phyloP scores from a whole-genome alignment of 2,797 vertebrate genomes.

The Gadopsis marmoratus region DNA sequence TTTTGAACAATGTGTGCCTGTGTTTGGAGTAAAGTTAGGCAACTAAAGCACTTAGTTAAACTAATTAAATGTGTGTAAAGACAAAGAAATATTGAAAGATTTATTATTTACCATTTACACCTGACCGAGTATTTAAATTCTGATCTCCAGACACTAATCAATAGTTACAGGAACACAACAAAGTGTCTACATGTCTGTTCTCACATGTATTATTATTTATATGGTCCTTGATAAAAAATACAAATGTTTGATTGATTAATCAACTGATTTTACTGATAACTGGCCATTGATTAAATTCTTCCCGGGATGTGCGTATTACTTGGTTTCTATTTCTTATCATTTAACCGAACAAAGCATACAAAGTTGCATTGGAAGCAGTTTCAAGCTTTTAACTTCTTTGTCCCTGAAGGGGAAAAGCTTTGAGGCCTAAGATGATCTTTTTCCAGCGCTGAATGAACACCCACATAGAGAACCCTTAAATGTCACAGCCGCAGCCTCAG shows the following conservation, averaged over 20 bases:
- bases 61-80: no score
- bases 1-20: background rate
- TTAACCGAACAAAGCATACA: background rate
- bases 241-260: no score
- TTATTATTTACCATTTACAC: background rate
- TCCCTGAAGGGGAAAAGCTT: slow-evolving; percentile 2
- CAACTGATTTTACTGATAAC: background rate
- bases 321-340: background rate
- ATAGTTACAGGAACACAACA: background rate
- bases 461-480: slow-evolving; percentile 47
- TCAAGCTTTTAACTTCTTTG: slow-evolving; percentile 11
- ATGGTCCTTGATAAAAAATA: background rate
- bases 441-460: slow-evolving; percentile 27
- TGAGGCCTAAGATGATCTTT: slow-evolving; percentile 7
- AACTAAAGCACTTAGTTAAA: background rate
- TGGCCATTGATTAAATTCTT: background rate
- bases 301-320: background rate
- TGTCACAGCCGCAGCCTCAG: slow-evolving; percentile 60
- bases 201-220: background rate
- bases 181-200: background rate
- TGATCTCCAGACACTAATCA: background rate
- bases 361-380: background rate
- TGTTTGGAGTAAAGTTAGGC: background rate
- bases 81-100: background rate
- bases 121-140: background rate